Evolutionary conservation across 1,140 invertebrate genomes (phyloP).

Genomic region (Phortica variegata): DNA sequence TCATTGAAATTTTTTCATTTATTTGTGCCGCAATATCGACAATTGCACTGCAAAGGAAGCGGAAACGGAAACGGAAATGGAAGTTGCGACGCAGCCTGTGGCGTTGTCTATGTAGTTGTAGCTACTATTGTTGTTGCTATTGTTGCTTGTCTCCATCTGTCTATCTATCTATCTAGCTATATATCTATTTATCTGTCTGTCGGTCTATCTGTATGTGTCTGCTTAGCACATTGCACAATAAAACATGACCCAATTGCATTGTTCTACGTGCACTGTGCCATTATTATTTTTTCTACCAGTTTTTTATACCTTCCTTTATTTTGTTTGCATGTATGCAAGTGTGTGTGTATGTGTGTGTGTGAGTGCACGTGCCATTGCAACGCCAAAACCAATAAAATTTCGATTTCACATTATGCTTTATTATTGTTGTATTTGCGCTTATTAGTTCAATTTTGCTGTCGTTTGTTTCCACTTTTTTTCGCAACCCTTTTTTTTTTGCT

Average conservation of each 20-base stretch:
- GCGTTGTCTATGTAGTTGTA: too few relatives aligned
- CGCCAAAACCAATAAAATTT: too few relatives aligned
- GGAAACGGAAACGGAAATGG: too few relatives aligned
- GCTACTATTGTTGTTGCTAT: too few relatives aligned
- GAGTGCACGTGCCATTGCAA: constrained; percentile 15
- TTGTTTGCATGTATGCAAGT: constrained; percentile 24
- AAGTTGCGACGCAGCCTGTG: too few relatives aligned
- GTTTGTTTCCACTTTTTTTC: too few relatives aligned
- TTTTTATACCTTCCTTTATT: too few relatives aligned
- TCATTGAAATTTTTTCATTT: too few relatives aligned
- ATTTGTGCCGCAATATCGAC: too few relatives aligned
- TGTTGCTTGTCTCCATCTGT: background rate
- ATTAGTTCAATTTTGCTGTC: constrained; percentile 10
- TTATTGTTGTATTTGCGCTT: background rate
- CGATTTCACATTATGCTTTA: constrained; percentile 15
- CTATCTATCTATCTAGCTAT: background rate
- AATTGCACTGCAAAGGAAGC: too few relatives aligned
- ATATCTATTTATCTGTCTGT: constrained; percentile 33
- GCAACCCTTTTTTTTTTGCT: too few relatives aligned
- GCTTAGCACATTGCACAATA: constrained; percentile 28
- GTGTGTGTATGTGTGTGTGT: constrained; percentile 4
- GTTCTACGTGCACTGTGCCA: constrained; percentile 42
- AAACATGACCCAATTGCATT: constrained; percentile 52
- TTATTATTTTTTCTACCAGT: too few relatives aligned
- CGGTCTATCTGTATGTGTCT: constrained; percentile 29